A percentile compares a stretch with the other conserved stretches of the same genome.
Evolutionary conservation across 2,888 invertebrate species (phyloP).

Genomic region (Drosophila paracracens): DNA sequence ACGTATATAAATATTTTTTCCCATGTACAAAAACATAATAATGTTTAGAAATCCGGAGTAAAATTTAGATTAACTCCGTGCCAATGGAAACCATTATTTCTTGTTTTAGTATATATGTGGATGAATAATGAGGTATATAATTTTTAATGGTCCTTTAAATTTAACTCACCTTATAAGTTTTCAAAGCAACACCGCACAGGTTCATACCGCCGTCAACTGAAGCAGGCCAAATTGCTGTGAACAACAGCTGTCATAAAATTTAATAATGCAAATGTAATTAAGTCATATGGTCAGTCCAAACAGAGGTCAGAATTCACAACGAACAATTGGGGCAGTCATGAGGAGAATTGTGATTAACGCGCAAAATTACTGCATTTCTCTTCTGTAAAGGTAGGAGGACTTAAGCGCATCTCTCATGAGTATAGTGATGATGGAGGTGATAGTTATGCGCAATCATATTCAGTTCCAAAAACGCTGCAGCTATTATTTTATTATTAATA

Average conservation of each 20-base stretch:
- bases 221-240: slow-evolving; percentile 41
- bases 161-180: slow-evolving; percentile 11
- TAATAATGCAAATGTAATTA: slow-evolving; percentile 84
- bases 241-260: slow-evolving; percentile 81
- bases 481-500: slow-evolving; percentile 39
- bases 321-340: slow-evolving; percentile 8
- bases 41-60: neutral
- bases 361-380: slow-evolving; percentile 33
- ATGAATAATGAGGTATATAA: neutral
- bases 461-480: slow-evolving; percentile 12
- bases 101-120: neutral
- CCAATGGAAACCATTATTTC: neutral
- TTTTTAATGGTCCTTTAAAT: neutral
- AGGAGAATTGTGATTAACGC: neutral
- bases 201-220: slow-evolving; percentile 3
- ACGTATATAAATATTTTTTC: neutral
- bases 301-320: slow-evolving; percentile 26
- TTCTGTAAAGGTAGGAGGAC: neutral
- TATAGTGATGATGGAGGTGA: neutral
- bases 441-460: slow-evolving; percentile 18
- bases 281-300: slow-evolving; percentile 66
- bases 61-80: neutral
- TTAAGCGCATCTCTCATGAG: neutral
- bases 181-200: slow-evolving; percentile 38
- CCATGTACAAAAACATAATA: neutral